Conservation (phyloP, 2,113 vertebrate species). For the Festucalex cinctus region DNA sequence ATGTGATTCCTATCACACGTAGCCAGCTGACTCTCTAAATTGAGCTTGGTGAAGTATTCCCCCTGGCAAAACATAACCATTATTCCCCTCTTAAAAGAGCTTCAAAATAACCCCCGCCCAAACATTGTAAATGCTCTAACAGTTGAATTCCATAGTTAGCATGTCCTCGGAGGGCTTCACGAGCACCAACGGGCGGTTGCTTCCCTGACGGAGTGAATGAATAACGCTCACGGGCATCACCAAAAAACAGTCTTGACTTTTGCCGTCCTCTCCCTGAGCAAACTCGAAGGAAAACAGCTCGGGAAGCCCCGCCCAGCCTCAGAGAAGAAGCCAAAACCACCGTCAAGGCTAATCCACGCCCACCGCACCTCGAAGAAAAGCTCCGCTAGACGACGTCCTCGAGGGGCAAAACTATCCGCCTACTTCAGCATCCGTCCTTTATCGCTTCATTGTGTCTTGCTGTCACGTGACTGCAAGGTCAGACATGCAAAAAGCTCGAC, state of each 20-base stretch:
- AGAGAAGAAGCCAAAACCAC: constrained; percentile 47
- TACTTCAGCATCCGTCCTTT: constrained; percentile 27
- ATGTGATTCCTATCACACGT: too few species aligned
- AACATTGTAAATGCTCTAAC: too few species aligned
- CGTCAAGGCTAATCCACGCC: constrained; percentile 62
- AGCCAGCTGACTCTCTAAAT: too few species aligned
- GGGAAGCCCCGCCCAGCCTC: background rate
- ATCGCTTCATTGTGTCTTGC: constrained; percentile 28
- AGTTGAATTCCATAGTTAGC: background rate
- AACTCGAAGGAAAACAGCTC: constrained; percentile 23
- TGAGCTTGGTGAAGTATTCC: too few species aligned
- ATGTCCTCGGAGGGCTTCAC: constrained; percentile 12
- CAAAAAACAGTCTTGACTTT: constrained; percentile 30
- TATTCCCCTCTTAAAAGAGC: too few species aligned
- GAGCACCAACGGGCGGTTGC: constrained; percentile 32
- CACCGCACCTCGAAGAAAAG: constrained; percentile 31
- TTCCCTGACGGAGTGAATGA: constrained; percentile 25
- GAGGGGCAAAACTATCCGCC: constrained; percentile 33
- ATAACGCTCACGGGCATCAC: constrained; percentile 45
- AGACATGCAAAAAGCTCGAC: constrained; percentile 23
- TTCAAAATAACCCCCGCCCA: too few species aligned
- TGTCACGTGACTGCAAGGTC: constrained; percentile 33
- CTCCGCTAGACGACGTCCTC: constrained; percentile 20
- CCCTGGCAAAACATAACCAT: too few species aligned
- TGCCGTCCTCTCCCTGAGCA: constrained; percentile 29